These are phyloP conservation scores for Papilio aristodemus DNA, from an alignment of 1,140 invertebrate species.

Conservation along the genomic window DNA sequence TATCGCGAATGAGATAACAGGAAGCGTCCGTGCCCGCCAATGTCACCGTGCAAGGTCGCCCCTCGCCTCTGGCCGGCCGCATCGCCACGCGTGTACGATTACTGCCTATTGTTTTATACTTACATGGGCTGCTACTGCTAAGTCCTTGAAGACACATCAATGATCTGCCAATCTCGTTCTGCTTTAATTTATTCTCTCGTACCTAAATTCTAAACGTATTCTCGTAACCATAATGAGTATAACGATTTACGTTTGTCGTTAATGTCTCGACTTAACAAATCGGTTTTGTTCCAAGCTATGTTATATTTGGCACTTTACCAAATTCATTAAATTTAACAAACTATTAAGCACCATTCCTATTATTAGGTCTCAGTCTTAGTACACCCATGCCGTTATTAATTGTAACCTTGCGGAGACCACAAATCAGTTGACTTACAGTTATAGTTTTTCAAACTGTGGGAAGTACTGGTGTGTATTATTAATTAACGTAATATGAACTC, in stretches of 20 bases:
- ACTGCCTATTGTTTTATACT: conserved; percentile 29
- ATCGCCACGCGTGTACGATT: conserved; percentile 22
- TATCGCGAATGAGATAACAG: conserved; percentile 74
- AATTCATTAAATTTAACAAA: conserved; percentile 20
- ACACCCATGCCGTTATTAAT: conserved; percentile 39
- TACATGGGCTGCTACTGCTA: background rate
- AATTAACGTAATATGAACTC: conserved; percentile 47
- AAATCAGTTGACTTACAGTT: conserved; percentile 70
- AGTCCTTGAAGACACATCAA: conserved; percentile 1
- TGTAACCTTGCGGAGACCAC: conserved; percentile 66
- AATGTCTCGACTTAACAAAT: conserved; percentile 7
- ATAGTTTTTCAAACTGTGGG: conserved; percentile 63
- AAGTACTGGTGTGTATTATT: conserved; percentile 33
- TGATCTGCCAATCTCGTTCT: background rate
- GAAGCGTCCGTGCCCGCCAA: conserved; percentile 70
- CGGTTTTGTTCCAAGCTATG: conserved; percentile 15
- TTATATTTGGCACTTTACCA: conserved; percentile 13
- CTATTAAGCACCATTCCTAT: conserved; percentile 21
- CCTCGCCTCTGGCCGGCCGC: conserved; percentile 21
- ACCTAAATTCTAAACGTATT: background rate
- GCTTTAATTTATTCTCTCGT: background rate
- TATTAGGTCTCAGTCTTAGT: conserved; percentile 1
- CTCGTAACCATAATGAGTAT: background rate
- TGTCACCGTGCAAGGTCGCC: conserved; percentile 65
- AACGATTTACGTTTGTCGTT: conserved; percentile 23